Base-by-base conservation (phyloP, 2,888 invertebrate genomes). In the Polietes domitor region DNA sequence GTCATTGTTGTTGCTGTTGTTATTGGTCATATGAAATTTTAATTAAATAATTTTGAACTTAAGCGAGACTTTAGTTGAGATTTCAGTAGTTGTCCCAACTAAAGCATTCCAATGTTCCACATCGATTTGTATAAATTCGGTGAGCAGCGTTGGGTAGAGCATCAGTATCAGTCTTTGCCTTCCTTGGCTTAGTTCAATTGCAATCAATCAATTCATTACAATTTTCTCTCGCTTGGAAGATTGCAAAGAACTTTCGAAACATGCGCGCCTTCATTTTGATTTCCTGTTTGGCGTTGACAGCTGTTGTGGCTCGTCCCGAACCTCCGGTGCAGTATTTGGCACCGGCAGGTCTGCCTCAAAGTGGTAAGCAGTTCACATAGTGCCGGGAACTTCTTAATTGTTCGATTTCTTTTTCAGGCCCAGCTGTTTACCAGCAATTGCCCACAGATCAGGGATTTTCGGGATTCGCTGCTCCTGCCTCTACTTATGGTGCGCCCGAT, bases 341-440 rank as follows among this genome's bases (percentile, higher is more conserved):
- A n/a, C 41, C 68, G 55, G 50, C 81, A 87, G 89, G 93, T 90
- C 91, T 92, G 90, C 88, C 93, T 88, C 77, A 93, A 91, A 91
- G 93, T 89, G 91, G 88, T 90, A 88, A 89, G 90, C 91, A 85
- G 87, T 41, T 17, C 37, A 21, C 6, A 77, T 47, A 1, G 24
- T 24, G n/a, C n/a, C n/a, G 19, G 15, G 19, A 37, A 15, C 26
- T 41, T 15, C 10, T 6, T 19, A 37, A 7, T 72, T 63, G 15
- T 43, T 70, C 53, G n/a, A 41, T 15, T 17, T 28, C 24, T 12
- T 15, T 4, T 1, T 47, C 58, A 89, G 87, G 87, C 88, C 9
- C 88, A 88, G n/a, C n/a, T 65, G 86, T 89, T 53, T 89, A 88
- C 55, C 91, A 91, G 84, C 86, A 89, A 21, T 81, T 91, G 85